Base-by-base conservation (phyloP, 2,113 vertebrate genomes). In the Triplophysa tibetana region DNA sequence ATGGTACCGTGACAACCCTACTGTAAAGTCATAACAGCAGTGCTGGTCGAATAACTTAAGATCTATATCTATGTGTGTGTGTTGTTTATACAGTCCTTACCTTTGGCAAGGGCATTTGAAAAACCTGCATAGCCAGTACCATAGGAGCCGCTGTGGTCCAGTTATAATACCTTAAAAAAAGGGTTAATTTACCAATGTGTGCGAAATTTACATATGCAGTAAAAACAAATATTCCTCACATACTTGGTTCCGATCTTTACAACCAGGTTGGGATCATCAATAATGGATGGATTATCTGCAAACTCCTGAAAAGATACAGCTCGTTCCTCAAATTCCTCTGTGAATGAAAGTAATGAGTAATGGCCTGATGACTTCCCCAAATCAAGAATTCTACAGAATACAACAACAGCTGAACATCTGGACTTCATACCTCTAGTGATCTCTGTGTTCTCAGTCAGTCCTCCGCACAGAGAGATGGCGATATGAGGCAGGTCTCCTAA, bases 41-140 rank as follows among this genome's bases (percentile, higher is more conserved):
- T 56, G 69, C 19, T 38, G 19, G 26, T 38, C 29, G 19, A 38
- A 76, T 52, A 11, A 11, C 21, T 56, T 23, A 52, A 56, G 29
- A 14, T 23, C 8, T 80, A 16, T 12, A 23, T 21, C 16, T 75
- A 65, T 7, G 8, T 29, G 14, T 70, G 17, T 75, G 26, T 80
- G 43, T 58, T 64, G 45, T 69, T 45, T 52, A 61, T 81, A 56
- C 24, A 61, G 75, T 70, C 92, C 17, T 95, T 91, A 99, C 98
- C 96, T 98, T 98, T 85, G 98, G 97, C 87, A 99, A 87, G 52
- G 98, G 96, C 84, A 98, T 99, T 93, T 99, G 97, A 89, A 98
- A 99, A n/a, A 95, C 97, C 82, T 99, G 98, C 96, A 99, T 95
- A 10, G 98, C 95, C 90, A 99, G 86, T 70, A 99, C 95, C 70